phyloP scores from a whole-genome alignment of 1,140 invertebrate species.

The Diabrotica virgifera region DNA sequence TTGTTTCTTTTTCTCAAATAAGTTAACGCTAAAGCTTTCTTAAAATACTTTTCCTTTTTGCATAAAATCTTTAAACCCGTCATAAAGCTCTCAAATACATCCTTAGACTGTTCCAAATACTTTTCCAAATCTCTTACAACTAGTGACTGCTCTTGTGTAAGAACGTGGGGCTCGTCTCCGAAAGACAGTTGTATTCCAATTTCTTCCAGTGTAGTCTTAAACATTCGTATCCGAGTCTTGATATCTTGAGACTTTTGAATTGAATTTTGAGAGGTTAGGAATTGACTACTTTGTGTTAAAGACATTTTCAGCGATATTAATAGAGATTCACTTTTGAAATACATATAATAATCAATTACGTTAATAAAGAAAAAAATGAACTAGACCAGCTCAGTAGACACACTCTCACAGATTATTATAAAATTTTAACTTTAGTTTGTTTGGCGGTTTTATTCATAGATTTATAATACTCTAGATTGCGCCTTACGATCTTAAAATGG shows the following conservation, averaged over 20 bases:
- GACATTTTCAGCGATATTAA: not conserved
- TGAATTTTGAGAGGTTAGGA: slow-evolving; percentile 9
- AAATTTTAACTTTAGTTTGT: too few species aligned
- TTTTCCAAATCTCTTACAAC: slow-evolving; percentile 39
- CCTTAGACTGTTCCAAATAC: slow-evolving; percentile 37
- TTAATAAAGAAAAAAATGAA: too few species aligned
- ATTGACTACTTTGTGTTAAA: not conserved
- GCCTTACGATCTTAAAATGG: too few species aligned
- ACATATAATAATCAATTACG: too few species aligned
- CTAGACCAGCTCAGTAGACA: too few species aligned
- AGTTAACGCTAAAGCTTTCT: slow-evolving; percentile 44
- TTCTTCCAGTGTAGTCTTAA: not conserved
- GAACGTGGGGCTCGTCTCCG: slow-evolving; percentile 29
- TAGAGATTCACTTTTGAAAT: too few species aligned
- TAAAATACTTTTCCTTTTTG: slow-evolving; percentile 42
- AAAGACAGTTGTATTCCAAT: slow-evolving; percentile 8
- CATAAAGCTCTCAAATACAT: slow-evolving; percentile 47
- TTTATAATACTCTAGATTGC: too few species aligned
- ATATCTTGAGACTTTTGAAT: not conserved
- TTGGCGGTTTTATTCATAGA: too few species aligned
- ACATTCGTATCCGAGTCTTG: not conserved
- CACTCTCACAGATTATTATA: too few species aligned
- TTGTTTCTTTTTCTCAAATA: slow-evolving; percentile 29
- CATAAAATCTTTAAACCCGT: slow-evolving; percentile 44
- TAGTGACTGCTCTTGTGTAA: slow-evolving; percentile 41